These are phyloP conservation scores for Plestiodon gilberti DNA, from an alignment of 2,113 vertebrate species.

Conservation along the genomic window DNA sequence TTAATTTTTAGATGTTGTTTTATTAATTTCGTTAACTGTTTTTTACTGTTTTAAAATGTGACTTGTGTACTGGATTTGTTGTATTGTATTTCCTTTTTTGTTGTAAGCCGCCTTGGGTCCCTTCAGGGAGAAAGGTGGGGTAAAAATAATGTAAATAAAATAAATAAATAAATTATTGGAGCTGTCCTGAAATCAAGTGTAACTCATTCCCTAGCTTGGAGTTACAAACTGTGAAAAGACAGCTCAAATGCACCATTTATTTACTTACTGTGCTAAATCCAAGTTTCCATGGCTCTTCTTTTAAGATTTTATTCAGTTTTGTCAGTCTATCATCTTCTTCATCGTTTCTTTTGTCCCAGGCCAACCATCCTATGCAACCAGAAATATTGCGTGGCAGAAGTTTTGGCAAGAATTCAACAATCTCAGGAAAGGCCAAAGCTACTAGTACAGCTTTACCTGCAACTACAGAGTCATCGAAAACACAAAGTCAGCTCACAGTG, in stretches of 20 bases:
- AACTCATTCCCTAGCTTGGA: neutral
- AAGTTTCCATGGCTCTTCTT: conserved; percentile 77
- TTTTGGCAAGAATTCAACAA: conserved; percentile 75
- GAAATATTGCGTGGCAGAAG: conserved; percentile 77
- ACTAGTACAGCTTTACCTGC: conserved; percentile 55
- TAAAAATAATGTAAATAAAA: too few species aligned
- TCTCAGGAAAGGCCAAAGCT: conserved; percentile 68
- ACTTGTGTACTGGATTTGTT: too few species aligned
- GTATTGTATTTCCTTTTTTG: too few species aligned
- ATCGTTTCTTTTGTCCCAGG: neutral
- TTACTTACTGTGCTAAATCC: conserved; percentile 77
- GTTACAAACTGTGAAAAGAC: neutral
- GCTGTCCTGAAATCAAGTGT: neutral
- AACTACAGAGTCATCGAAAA: conserved; percentile 54
- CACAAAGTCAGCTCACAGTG: neutral
- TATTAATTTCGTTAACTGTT: too few species aligned
- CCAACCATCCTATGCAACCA: conserved; percentile 42
- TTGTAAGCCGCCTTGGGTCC: too few species aligned
- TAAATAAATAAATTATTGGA: neutral
- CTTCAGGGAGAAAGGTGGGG: too few species aligned
- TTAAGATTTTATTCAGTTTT: conserved; percentile 68
- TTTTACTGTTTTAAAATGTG: too few species aligned
- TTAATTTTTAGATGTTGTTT: too few species aligned
- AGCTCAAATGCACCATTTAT: neutral
- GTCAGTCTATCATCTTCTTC: conserved; percentile 1